Evolutionary conservation across 2,888 invertebrate genomes (phyloP).

Genomic region (Pristionchus mayeri): DNA sequence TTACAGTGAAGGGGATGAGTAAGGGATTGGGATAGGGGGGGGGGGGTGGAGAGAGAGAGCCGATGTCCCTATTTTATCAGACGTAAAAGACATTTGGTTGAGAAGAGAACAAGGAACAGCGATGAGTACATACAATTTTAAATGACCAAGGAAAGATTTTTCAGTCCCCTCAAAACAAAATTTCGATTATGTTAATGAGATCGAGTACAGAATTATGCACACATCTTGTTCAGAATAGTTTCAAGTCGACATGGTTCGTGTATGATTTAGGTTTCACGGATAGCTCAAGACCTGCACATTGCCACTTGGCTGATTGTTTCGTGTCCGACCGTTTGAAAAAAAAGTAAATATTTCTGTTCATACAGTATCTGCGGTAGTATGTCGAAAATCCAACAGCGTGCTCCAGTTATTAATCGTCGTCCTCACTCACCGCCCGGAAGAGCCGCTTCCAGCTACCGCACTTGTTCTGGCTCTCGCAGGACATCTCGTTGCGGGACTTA

Average conservation of each 20-base stretch:
- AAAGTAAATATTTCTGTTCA: too few relatives aligned
- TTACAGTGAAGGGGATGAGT: background rate
- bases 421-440: too few relatives aligned
- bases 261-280: background rate
- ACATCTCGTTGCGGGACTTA: slow-evolving; percentile 41
- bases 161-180: background rate
- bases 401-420: slow-evolving; percentile 61
- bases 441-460: slow-evolving; percentile 59
- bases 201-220: background rate
- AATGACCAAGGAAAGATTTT: background rate
- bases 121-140: too few relatives aligned
- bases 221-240: too few relatives aligned
- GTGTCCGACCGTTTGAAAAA: background rate
- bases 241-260: background rate
- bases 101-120: background rate
- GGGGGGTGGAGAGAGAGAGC: too few relatives aligned
- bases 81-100: background rate
- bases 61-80: too few relatives aligned
- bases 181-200: background rate
- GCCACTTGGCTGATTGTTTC: background rate
- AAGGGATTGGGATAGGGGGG: too few relatives aligned
- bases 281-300: background rate
- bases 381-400: too few relatives aligned
- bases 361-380: too few relatives aligned
- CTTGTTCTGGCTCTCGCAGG: slow-evolving; percentile 18